A percentile compares a stretch with the other conserved stretches of the same genome.
These are phyloP conservation scores for Stictocephala bisonia DNA, from an alignment of 2,888 invertebrate species.

Conservation along the genomic window DNA sequence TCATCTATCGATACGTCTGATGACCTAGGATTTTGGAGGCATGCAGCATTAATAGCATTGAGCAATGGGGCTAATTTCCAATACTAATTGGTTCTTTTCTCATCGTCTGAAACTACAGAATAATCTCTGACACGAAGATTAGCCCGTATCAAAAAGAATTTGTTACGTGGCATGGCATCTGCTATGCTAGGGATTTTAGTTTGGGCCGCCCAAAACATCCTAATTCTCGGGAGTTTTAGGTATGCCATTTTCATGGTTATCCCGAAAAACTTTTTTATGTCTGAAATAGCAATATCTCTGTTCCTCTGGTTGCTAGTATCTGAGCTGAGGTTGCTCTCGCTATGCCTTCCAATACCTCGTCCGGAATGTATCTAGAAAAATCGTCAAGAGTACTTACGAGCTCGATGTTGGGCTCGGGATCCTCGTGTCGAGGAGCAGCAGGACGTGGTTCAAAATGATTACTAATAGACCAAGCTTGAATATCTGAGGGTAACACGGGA, in stretches of 20 bases:
- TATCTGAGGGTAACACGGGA: no score
- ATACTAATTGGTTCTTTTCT: slow-evolving; percentile 21
- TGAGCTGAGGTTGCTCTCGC: background rate
- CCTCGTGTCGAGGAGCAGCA: background rate
- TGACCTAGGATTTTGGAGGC: slow-evolving; percentile 22
- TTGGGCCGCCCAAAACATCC: slow-evolving; percentile 34
- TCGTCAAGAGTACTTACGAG: background rate
- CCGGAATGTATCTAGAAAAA: slow-evolving; percentile 26
- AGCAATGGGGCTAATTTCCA: slow-evolving; percentile 29
- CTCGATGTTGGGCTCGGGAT: no score
- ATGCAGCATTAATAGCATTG: background rate
- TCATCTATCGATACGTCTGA: slow-evolving; percentile 58
- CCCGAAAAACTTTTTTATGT: slow-evolving; percentile 21
- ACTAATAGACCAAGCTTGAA: no score
- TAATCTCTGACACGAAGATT: slow-evolving; percentile 11
- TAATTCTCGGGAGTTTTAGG: slow-evolving; percentile 31
- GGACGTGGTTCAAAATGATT: slow-evolving; percentile 34
- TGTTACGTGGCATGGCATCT: slow-evolving; percentile 20
- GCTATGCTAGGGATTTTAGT: background rate
- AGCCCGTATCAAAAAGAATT: slow-evolving; percentile 20
- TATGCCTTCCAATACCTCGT: background rate
- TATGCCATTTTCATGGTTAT: slow-evolving; percentile 37
- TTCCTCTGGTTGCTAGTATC: slow-evolving; percentile 4
- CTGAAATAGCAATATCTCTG: background rate
- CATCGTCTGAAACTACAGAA: background rate